These are phyloP conservation scores for Muscina levida DNA, from an alignment of 2,888 invertebrate species.

Conservation along the genomic window DNA sequence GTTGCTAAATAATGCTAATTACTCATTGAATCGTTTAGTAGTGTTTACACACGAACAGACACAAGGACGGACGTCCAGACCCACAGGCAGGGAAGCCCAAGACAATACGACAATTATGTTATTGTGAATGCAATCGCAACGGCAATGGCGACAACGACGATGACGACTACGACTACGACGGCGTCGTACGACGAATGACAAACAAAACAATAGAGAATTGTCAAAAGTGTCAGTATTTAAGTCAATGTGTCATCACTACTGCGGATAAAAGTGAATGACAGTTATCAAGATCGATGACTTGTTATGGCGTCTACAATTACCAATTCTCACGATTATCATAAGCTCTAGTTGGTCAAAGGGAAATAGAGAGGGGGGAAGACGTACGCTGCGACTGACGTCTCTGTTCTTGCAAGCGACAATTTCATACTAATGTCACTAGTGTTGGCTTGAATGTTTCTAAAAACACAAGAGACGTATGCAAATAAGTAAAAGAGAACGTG, in stretches of 20 bases:
- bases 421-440: conserved; percentile 5
- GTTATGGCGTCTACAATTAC: conserved; percentile 35
- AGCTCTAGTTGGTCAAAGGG: conserved; percentile 5
- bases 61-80: too few relatives aligned
- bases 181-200: conserved; percentile 5
- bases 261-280: conserved; percentile 43
- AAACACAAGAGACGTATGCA: conserved; percentile 52
- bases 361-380: too few relatives aligned
- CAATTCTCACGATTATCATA: conserved; percentile 62
- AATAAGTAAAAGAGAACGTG: conserved; percentile 64
- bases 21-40: conserved; percentile 63
- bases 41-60: conserved; percentile 43
- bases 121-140: conserved; percentile 15
- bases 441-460: conserved; percentile 4
- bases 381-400: conserved; percentile 22
- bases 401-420: background rate
- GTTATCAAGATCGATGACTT: conserved; percentile 44
- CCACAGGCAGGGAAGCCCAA: background rate
- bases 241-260: conserved; percentile 60
- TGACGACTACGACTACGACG: background rate
- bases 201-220: conserved; percentile 46
- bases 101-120: conserved; percentile 43
- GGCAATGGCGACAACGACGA: background rate
- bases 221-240: conserved; percentile 59
- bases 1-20: conserved; percentile 65